Conservation (phyloP, 2,888 invertebrate genomes). For the Serrognathus titanus region DNA sequence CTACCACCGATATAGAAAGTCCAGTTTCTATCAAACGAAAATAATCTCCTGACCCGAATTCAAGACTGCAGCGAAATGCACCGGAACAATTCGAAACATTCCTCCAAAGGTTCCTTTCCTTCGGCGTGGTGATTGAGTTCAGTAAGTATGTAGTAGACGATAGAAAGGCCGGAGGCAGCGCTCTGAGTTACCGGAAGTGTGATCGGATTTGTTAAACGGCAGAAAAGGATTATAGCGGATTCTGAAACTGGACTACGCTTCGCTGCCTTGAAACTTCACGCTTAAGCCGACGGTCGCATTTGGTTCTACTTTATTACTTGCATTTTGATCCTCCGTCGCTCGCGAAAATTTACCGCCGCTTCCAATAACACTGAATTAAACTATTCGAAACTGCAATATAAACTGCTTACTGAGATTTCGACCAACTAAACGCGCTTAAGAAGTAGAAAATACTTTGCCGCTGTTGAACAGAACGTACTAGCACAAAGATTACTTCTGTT, state of each 20-base stretch:
- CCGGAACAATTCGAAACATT: no score
- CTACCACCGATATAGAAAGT: no score
- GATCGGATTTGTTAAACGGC: conserved; percentile 48
- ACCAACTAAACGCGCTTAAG: no score
- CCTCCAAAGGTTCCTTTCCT: neutral
- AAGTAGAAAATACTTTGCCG: no score
- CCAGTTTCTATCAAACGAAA: no score
- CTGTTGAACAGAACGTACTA: no score
- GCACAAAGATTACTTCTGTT: no score
- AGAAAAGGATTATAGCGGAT: conserved; percentile 43
- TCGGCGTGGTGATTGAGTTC: conserved; percentile 30
- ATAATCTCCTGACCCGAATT: no score
- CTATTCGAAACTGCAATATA: neutral
- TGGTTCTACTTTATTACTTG: conserved; percentile 1
- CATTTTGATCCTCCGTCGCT: neutral
- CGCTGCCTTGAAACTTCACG: conserved; percentile 1
- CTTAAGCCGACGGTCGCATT: conserved; percentile 1
- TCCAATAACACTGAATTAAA: neutral
- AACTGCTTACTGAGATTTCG: no score
- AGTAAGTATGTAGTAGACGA: conserved; percentile 22
- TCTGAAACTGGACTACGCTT: conserved; percentile 9
- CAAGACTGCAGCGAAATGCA: no score
- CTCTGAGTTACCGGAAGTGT: conserved; percentile 42
- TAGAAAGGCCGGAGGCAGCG: conserved; percentile 34
- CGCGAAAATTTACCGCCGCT: neutral